Evolutionary conservation across 2,888 invertebrate species (phyloP).

Genomic region (Diabrotica balteata): DNA sequence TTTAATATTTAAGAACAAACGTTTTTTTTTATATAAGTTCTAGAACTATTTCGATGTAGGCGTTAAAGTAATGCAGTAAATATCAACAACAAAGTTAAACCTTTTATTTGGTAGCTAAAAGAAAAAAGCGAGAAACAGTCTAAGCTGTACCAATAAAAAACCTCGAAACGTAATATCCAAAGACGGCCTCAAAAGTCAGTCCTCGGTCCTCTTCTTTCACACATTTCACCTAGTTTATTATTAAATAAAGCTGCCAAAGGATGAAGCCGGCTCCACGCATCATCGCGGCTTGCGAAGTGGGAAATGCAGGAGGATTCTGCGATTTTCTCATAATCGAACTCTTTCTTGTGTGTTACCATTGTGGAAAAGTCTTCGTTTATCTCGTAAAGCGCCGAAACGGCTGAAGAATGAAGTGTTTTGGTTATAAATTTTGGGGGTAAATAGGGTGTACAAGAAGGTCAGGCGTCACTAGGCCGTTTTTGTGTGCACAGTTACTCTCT

Average conservation of each 20-base stretch:
- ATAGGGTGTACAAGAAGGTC: too few species aligned
- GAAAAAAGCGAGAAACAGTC: neutral
- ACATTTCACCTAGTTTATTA: conserved; percentile 20
- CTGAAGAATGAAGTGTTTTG: conserved; percentile 18
- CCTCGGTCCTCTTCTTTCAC: conserved; percentile 10
- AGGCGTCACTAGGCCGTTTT: too few species aligned
- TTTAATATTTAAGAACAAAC: too few species aligned
- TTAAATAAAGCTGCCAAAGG: conserved; percentile 25
- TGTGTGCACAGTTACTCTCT: too few species aligned
- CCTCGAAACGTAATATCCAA: conserved; percentile 13
- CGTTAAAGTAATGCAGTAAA: neutral
- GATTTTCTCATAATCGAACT: conserved; percentile 23
- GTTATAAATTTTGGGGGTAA: conserved; percentile 16
- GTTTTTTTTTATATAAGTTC: too few species aligned
- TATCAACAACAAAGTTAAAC: conserved; percentile 7
- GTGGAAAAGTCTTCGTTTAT: conserved; percentile 17
- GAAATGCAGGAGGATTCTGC: conserved; percentile 10
- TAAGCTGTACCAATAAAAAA: conserved; percentile 14
- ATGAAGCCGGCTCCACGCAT: conserved; percentile 18
- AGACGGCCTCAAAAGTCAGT: conserved; percentile 14
- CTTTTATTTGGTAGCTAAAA: conserved; percentile 1
- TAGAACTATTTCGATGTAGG: too few species aligned
- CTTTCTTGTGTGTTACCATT: conserved; percentile 9
- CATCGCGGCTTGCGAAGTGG: conserved; percentile 8
- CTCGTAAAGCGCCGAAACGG: conserved; percentile 16